Base-by-base conservation (phyloP, 2,113 vertebrate species). In the Chloroceryle aenea region DNA sequence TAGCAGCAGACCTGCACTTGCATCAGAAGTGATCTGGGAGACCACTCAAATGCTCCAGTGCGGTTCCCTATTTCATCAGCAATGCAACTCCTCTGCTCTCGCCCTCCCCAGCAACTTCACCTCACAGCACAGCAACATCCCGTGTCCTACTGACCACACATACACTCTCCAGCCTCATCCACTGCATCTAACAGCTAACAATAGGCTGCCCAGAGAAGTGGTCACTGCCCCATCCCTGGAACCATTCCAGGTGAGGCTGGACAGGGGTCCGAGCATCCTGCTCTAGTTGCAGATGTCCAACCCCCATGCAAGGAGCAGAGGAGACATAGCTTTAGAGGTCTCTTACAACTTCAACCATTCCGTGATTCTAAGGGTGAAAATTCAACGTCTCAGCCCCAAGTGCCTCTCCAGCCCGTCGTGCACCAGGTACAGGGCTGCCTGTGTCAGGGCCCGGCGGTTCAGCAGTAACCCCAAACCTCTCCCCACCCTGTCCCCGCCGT, bases 21-120 rank as follows among this genome's bases (percentile, higher is more conserved):
- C 16, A 19, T 1, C 15, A 0, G 7, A 6, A 6, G 26, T 3
- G 12, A 8, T 9, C 66, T 14, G 20, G 13, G 26, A 76, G 45
- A 10, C 8, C 13, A 3, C 20, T 16, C 7, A 3, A 0, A 3
- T 10, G 47, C 40, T 20, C 43, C 9, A 1, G 3, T 1, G 14
- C 47, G 50, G 25, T 52, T 21, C 19, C 53, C 14, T 6, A 7
- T 6, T 10, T 5, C n/a, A 36, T 52, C 58, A 72, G 75, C 40
- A 34, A 7, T 5, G 30, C 55, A 29, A n/a, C 10, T 20, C 32
- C 21, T 11, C n/a, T 1, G 4, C 18, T 59, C 19, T 32, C 38
- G 59, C 12, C 32, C 19, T 47, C 26, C 25, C 20, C 53, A 6
- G 14, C 26, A 52, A 8, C 20, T 30, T 43, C 47, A 55, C 40